Evolutionary conservation across 2,888 invertebrate species (phyloP).

Genomic region (Minunthozetes semirufus): DNA sequence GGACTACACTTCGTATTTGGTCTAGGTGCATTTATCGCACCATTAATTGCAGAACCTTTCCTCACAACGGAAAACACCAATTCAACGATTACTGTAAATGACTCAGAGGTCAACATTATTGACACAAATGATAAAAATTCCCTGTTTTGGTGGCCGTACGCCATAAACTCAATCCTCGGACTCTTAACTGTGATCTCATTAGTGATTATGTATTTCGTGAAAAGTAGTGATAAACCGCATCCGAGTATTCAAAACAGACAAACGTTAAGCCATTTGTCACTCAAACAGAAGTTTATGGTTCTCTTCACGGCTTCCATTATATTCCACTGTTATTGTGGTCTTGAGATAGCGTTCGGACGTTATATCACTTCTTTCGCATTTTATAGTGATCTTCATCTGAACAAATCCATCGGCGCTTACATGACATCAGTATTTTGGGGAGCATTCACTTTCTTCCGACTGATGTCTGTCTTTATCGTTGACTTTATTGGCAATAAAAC

Average conservation of each 20-base stretch:
- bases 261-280: background rate
- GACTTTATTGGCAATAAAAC: conserved; percentile 36
- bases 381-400: conserved; percentile 44
- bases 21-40: conserved; percentile 51
- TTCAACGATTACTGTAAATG: background rate
- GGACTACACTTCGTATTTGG: conserved; percentile 51
- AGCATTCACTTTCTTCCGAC: conserved; percentile 49
- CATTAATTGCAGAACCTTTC: conserved; percentile 50
- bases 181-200: background rate
- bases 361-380: conserved; percentile 49
- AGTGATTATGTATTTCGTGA: conserved; percentile 14
- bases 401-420: conserved; percentile 40
- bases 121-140: background rate
- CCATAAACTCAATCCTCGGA: background rate
- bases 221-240: conserved; percentile 21
- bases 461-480: conserved; percentile 46
- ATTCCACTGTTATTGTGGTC: conserved; percentile 49
- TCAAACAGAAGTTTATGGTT: background rate
- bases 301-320: background rate
- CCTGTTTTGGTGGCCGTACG: background rate
- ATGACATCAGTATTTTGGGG: conserved; percentile 51
- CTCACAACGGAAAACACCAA: conserved; percentile 43
- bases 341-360: conserved; percentile 51
- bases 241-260: background rate
- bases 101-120: background rate